Percentiles rank a stretch among this genome's conserved stretches.
Conservation (phyloP, 1,140 invertebrate genomes). For the Bombus superbus region DNA sequence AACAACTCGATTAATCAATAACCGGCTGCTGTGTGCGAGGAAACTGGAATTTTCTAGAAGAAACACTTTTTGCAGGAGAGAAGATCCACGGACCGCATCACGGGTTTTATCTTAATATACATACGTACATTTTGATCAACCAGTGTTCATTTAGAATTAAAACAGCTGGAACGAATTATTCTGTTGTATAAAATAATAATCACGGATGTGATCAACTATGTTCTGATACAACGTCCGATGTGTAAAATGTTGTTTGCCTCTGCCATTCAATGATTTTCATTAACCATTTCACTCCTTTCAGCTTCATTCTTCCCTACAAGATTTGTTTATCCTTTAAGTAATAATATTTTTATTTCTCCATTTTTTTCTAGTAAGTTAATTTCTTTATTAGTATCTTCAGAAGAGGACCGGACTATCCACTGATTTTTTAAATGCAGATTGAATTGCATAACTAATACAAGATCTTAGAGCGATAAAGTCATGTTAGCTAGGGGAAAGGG, state of each 20-base stretch:
- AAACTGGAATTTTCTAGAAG: conserved; percentile 63
- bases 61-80: neutral
- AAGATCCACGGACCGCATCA: neutral
- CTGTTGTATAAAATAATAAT: conserved; percentile 48
- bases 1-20: conserved; percentile 70
- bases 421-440: neutral
- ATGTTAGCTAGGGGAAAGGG: conserved; percentile 34
- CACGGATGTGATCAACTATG: neutral
- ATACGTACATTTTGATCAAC: conserved; percentile 1
- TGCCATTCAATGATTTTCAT: neutral
- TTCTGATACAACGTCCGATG: neutral
- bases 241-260: neutral
- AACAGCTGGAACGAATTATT: conserved; percentile 19
- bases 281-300: neutral
- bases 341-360: too few species aligned
- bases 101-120: conserved; percentile 1
- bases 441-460: conserved; percentile 2
- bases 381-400: neutral
- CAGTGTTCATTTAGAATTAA: conserved; percentile 42
- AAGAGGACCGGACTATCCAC: neutral
- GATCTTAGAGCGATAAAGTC: conserved; percentile 6
- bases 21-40: conserved; percentile 50
- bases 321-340: neutral
- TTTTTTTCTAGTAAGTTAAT: neutral
- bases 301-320: neutral